These are phyloP conservation scores for Trilocha varians DNA, from an alignment of 2,888 invertebrate genomes.

Conservation along the genomic window DNA sequence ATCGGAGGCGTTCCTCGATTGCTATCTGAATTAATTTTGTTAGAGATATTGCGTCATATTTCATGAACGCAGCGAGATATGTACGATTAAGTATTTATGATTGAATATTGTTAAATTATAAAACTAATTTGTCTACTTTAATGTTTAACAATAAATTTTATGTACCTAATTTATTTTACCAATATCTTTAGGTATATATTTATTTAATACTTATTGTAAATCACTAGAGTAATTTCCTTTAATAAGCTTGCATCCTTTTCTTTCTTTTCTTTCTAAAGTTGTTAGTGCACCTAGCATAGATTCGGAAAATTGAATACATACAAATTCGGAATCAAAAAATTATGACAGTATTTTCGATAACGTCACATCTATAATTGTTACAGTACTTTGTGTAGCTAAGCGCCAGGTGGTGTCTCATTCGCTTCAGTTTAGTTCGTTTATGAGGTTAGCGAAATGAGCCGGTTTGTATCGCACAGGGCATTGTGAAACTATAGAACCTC, in stretches of 20 bases:
- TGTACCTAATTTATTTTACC: no score
- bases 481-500: slow-evolving; percentile 49
- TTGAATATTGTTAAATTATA: background rate
- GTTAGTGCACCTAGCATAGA: no score
- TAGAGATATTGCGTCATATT: background rate
- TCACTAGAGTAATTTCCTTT: no score
- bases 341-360: no score
- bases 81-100: background rate
- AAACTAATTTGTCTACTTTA: background rate
- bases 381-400: slow-evolving; percentile 38
- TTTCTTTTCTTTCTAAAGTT: no score
- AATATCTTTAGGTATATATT: no score
- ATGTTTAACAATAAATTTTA: background rate
- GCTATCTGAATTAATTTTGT: slow-evolving; percentile 2
- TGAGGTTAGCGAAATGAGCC: slow-evolving; percentile 44
- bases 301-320: no score
- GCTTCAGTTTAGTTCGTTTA: slow-evolving; percentile 48
- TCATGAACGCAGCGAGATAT: background rate
- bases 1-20: background rate
- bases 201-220: no score
- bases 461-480: slow-evolving; percentile 34
- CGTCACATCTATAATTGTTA: no score
- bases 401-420: slow-evolving; percentile 34
- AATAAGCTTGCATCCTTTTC: no score
- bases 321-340: no score